phyloP scores from a whole-genome alignment of 2,797 vertebrate species.

The Artibeus jamaicensis region DNA sequence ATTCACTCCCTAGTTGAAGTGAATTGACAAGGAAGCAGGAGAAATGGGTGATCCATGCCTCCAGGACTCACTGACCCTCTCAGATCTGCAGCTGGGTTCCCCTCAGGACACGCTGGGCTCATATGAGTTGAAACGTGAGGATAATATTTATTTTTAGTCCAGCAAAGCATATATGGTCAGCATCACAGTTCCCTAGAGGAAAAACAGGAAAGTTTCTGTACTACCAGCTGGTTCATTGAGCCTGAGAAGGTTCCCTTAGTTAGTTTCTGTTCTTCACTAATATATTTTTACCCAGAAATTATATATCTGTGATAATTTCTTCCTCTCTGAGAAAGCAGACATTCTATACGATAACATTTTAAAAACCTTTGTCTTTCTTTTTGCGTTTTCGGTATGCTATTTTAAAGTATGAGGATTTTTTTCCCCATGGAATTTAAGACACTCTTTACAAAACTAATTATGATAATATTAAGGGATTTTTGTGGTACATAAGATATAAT shows the following conservation, averaged over 20 bases:
- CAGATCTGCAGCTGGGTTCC: background rate
- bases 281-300: slow-evolving; percentile 27
- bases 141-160: slow-evolving; percentile 65
- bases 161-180: slow-evolving; percentile 56
- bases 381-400: background rate
- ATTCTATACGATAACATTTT: background rate
- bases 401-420: background rate
- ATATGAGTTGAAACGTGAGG: background rate
- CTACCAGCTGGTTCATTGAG: background rate
- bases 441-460: background rate
- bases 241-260: background rate
- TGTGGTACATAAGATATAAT: background rate
- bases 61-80: background rate
- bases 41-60: accelerated
- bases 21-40: background rate
- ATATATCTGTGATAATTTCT: background rate
- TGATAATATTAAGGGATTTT: background rate
- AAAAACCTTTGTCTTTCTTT: background rate
- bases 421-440: background rate
- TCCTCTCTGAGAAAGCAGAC: background rate
- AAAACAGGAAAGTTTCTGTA: slow-evolving; percentile 50
- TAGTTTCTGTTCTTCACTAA: background rate
- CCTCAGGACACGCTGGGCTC: background rate
- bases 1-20: background rate
- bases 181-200: slow-evolving; percentile 29